A percentile compares a stretch with the other conserved stretches of the same genome.
Evolutionary conservation across 2,113 vertebrate species (phyloP).

Genomic region (Nansenia antarctica): DNA sequence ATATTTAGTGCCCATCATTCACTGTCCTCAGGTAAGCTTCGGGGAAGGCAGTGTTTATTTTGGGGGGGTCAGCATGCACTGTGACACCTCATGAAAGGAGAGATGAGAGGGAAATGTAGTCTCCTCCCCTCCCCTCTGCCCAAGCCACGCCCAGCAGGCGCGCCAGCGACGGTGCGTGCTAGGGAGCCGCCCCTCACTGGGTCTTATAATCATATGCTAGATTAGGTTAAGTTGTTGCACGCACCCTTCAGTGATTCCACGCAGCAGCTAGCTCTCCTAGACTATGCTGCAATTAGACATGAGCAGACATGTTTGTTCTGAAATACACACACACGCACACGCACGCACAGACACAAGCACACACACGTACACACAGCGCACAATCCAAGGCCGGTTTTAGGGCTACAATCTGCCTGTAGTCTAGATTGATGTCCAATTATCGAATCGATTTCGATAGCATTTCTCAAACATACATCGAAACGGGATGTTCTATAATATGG

Average conservation of each 20-base stretch:
- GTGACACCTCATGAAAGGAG: not conserved
- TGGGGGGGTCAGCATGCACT: conserved; percentile 29
- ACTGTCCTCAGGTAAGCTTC: conserved; percentile 85
- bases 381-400: not conserved
- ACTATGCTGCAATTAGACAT: not conserved
- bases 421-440: no score
- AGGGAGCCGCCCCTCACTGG: conserved; percentile 52
- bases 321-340: conserved; percentile 14
- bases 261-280: conserved; percentile 33
- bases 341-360: not conserved
- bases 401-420: no score
- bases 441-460: no score
- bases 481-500: no score
- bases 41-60: conserved; percentile 57
- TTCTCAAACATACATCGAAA: no score
- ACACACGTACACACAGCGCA: not conserved
- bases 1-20: conserved; percentile 88
- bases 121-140: not conserved
- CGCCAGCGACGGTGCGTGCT: conserved; percentile 43
- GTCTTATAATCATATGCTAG: conserved; percentile 58
- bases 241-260: conserved; percentile 57
- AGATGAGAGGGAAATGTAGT: not conserved
- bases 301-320: not conserved
- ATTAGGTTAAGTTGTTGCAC: conserved; percentile 60
- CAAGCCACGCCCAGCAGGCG: conserved; percentile 39